phyloP scores from a whole-genome alignment of 1,140 invertebrate genomes.

The Eriocheir sinensis region DNA sequence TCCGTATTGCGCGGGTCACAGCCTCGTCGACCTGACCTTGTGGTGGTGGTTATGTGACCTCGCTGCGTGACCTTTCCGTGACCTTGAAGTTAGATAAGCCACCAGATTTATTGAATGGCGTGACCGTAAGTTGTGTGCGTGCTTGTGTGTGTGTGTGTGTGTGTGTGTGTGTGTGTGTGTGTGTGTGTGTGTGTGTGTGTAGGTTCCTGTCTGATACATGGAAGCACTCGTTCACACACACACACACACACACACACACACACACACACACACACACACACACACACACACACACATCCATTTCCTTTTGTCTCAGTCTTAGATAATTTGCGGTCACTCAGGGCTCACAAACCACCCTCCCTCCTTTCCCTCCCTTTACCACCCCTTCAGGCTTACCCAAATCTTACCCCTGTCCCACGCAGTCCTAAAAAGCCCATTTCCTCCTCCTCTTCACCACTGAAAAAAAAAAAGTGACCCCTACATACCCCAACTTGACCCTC shows the following conservation, averaged over 20 bases:
- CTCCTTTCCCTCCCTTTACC: not conserved
- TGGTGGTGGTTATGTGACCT: not conserved
- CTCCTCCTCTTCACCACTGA: not conserved
- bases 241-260: constrained; percentile 5
- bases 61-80: too few species aligned
- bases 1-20: not conserved
- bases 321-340: not conserved
- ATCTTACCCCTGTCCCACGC: not conserved
- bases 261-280: not conserved
- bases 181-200: not conserved
- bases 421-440: not conserved
- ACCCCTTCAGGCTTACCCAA: not conserved
- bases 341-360: not conserved
- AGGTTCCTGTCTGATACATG: not conserved
- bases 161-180: too few species aligned
- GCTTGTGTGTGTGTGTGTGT: constrained; percentile 12
- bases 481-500: not conserved
- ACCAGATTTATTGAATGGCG: not conserved
- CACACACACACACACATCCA: too few species aligned
- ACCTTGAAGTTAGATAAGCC: too few species aligned
- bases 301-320: constrained; percentile 15
- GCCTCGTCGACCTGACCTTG: not conserved
- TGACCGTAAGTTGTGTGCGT: not conserved
- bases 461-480: not conserved
- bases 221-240: not conserved